Evolutionary conservation across 2,113 vertebrate species (phyloP), one percentile per base, ranked within the genome.

Genomic region (Dasyornis broadbenti): DNA sequence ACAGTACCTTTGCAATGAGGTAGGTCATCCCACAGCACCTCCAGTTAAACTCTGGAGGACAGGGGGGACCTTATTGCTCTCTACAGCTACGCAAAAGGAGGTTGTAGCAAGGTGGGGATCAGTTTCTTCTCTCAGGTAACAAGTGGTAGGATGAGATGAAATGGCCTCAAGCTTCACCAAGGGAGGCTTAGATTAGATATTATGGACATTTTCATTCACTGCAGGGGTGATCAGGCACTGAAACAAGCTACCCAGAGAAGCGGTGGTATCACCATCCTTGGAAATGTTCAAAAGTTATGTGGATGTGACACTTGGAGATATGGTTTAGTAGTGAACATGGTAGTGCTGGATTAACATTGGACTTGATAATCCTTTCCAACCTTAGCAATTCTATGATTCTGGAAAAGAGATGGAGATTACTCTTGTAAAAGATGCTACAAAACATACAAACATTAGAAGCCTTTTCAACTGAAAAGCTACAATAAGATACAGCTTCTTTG

Each of bases 291-390:
- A 63, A 63, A 69, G 31, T 23, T 7, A 0, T 16, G 11, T 31
- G 40, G 40, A 35, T 37, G 15, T 20, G 31, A 18, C 8, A 47
- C 10, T 23, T 2, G 1, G 35, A 49, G 18, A 28, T 24, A 10
- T 0, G 18, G 22, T 70, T 77, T 56, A 24, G 24, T 9, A 69
- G 35, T 28, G 35, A 49, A 23, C 26, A 33, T 0, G 0, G 30
- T 13, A 6, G 18, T 42, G 22, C 12, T 63, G 37, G 12, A 7
- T 23, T 61, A 68, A 20, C 2, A 0, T 4, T 20, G n/a, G 13
- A 42, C 18, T 54, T 63, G 11, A 40, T 31, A 61, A 56, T 24
- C 5, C 37, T 61, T 49, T 19, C 56, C 31, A 63, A 8, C 0
- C 15, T 39, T 16, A 69, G 26, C 10, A 7, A 23, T 31, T 76